These are phyloP conservation scores for Alexandromys fortis DNA, from an alignment of 2,113 vertebrate species.

Conservation along the genomic window DNA sequence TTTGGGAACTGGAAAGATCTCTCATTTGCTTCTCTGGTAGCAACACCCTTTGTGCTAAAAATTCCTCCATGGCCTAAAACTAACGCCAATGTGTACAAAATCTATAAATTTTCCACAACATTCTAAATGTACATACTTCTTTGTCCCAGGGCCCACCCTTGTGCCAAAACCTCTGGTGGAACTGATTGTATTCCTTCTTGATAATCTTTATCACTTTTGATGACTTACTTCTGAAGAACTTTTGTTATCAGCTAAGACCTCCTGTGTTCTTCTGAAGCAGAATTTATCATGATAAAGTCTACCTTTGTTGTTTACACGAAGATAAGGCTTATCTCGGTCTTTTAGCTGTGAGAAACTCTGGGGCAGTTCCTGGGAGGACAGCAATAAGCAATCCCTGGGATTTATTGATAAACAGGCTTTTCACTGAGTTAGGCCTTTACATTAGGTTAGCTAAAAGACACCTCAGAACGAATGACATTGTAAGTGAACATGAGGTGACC, in stretches of 20 bases:
- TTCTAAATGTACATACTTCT: neutral
- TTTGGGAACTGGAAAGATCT: neutral
- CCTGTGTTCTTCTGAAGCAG: neutral
- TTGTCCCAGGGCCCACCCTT: neutral
- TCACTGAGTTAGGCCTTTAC: neutral
- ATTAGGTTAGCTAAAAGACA: neutral
- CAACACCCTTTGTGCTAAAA: neutral
- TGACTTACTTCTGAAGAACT: neutral
- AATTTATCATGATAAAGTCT: neutral
- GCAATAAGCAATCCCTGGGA: neutral
- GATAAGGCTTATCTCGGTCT: neutral
- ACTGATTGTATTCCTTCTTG: neutral
- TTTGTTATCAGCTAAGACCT: slow-evolving; percentile 26
- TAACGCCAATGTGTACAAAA: neutral
- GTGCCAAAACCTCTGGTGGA: neutral
- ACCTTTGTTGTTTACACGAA: neutral
- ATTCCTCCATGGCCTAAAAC: neutral
- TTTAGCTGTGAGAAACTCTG: slow-evolving; percentile 14
- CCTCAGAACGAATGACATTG: neutral
- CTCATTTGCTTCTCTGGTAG: neutral
- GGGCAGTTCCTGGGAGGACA: neutral
- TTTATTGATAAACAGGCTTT: neutral
- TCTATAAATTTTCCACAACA: neutral
- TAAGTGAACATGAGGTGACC: slow-evolving; percentile 8
- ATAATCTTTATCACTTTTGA: neutral